Conservation (phyloP, 2,888 invertebrate genomes). For the Synanthedon vespiformis region DNA sequence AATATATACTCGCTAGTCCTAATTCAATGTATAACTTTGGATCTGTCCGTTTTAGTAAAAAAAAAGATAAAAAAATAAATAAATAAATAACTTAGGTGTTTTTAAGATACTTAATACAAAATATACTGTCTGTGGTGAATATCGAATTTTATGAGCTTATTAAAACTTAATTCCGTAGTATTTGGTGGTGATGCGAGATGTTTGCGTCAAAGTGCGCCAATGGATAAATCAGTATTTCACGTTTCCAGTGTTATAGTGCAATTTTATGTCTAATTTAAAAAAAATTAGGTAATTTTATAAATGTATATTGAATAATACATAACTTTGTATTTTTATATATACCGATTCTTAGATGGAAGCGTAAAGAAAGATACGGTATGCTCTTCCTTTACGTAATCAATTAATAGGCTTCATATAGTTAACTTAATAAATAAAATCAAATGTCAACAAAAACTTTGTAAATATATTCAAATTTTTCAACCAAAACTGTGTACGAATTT, state of each 20-base stretch:
- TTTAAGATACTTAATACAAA: slow-evolving; percentile 54
- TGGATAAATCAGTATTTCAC: slow-evolving; percentile 41
- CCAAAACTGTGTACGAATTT: no score
- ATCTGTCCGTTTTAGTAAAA: slow-evolving; percentile 46
- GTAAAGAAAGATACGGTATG: no score
- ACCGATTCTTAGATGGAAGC: not conserved
- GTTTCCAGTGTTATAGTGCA: slow-evolving; percentile 14
- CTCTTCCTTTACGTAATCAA: no score
- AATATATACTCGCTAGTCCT: slow-evolving; percentile 49
- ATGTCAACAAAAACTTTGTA: no score
- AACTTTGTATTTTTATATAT: slow-evolving; percentile 1
- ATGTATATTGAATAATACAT: no score
- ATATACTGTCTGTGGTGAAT: slow-evolving; percentile 64
- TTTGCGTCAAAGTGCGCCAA: slow-evolving; percentile 28
- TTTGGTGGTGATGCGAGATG: slow-evolving; percentile 32
- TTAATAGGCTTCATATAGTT: no score
- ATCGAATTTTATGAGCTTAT: slow-evolving; percentile 70
- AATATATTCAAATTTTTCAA: no score
- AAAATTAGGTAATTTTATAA: no score
- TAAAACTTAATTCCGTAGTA: slow-evolving; percentile 59
- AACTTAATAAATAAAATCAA: no score
- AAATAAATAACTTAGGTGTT: slow-evolving; percentile 38
- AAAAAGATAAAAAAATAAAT: slow-evolving; percentile 1
- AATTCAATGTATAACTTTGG: slow-evolving; percentile 50
- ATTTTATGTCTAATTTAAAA: not conserved